Conservation (phyloP, 2,113 vertebrate genomes). For the Otus sunia region DNA sequence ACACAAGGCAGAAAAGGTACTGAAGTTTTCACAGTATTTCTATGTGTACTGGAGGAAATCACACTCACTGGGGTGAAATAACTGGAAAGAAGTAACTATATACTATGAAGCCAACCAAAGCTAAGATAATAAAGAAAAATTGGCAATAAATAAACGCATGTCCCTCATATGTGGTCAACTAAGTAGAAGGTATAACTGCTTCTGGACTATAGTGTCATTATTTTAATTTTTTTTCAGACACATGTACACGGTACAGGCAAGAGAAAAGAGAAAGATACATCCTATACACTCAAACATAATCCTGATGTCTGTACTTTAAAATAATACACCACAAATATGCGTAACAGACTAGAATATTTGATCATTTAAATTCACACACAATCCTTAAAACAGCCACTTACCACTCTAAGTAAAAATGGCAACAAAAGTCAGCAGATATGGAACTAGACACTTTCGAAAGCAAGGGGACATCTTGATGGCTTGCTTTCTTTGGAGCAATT, state of each 20-base stretch:
- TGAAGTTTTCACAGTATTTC: background rate
- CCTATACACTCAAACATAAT: background rate
- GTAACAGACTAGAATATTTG: background rate
- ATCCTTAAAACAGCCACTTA: background rate
- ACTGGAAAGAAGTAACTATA: conserved; percentile 1
- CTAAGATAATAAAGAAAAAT: conserved; percentile 34
- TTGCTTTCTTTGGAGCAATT: background rate
- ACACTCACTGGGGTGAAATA: background rate
- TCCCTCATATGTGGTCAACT: background rate
- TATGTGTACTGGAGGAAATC: background rate
- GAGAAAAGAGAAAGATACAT: background rate
- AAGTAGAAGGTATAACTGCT: background rate
- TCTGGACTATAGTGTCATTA: background rate
- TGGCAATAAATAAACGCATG: background rate
- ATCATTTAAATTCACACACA: background rate
- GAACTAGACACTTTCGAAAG: background rate
- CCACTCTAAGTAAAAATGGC: background rate
- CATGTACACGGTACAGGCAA: background rate
- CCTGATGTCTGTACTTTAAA: background rate
- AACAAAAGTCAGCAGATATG: background rate
- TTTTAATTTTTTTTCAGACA: background rate
- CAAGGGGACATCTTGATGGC: background rate
- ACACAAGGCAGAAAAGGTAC: background rate
- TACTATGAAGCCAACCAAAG: background rate
- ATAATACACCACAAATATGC: background rate